Evolutionary conservation across 1,140 invertebrate species (phyloP).

Genomic region (Asobara japonica): DNA sequence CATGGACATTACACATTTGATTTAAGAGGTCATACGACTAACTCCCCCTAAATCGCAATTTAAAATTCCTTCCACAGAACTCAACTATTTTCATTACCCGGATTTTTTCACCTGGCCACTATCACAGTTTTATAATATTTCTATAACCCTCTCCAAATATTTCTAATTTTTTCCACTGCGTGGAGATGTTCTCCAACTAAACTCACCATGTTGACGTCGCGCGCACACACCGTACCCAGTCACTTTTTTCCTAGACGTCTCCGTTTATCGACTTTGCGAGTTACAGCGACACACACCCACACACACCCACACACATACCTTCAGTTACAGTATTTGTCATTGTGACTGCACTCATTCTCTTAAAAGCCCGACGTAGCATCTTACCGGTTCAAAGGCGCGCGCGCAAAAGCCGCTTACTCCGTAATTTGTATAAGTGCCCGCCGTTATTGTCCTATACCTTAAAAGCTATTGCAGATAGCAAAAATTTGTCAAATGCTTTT

Average conservation of each 20-base stretch:
- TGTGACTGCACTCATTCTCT: slow-evolving; percentile 1
- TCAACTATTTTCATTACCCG: too few relatives aligned
- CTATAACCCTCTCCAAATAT: not conserved
- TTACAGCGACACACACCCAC: not conserved
- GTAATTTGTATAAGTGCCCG: not conserved
- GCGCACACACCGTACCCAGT: slow-evolving; percentile 17
- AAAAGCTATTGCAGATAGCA: too few relatives aligned
- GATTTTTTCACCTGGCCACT: too few relatives aligned
- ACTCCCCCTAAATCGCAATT: too few relatives aligned
- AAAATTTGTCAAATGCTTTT: too few relatives aligned
- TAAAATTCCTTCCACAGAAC: too few relatives aligned
- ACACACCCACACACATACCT: not conserved
- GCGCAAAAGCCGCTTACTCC: not conserved
- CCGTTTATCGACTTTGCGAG: slow-evolving; percentile 20
- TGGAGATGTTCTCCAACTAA: too few relatives aligned
- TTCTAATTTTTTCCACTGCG: too few relatives aligned
- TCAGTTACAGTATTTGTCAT: slow-evolving; percentile 5
- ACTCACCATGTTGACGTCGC: slow-evolving; percentile 24
- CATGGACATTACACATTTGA: too few relatives aligned
- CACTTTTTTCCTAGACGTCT: slow-evolving; percentile 28
- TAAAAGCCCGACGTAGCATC: not conserved
- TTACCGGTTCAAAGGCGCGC: not conserved
- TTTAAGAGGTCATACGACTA: too few relatives aligned
- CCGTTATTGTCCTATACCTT: too few relatives aligned
- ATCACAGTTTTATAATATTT: not conserved